Conservation (phyloP, 1,140 invertebrate species). For the Marisa cornuarietis region DNA sequence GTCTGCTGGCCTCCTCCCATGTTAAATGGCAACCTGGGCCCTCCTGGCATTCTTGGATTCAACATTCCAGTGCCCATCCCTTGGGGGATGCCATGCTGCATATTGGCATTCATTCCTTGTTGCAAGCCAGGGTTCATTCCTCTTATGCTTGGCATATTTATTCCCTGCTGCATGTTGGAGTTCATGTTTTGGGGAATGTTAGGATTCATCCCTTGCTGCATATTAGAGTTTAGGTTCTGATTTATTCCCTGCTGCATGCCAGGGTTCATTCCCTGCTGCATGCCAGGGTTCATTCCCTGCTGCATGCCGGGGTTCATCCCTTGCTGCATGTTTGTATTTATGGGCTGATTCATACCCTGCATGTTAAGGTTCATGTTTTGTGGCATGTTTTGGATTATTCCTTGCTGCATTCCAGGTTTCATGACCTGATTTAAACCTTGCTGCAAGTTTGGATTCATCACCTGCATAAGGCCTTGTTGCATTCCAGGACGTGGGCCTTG, state of each 20-base stretch:
- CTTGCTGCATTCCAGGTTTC: conserved; percentile 10
- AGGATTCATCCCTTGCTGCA: conserved; percentile 8
- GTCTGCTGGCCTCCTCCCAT: conserved; percentile 17
- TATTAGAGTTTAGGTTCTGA: background rate
- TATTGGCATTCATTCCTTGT: background rate
- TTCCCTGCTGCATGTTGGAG: conserved; percentile 4
- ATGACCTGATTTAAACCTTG: conserved; percentile 1
- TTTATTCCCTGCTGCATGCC: conserved; percentile 14
- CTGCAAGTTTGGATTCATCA: conserved; percentile 18
- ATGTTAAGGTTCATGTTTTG: conserved; percentile 5
- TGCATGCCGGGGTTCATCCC: conserved; percentile 17
- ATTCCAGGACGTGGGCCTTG: background rate
- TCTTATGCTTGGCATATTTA: background rate
- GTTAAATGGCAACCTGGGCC: background rate
- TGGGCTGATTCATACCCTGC: conserved; percentile 3
- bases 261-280: conserved; percentile 19
- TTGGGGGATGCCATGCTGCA: background rate
- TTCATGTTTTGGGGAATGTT: background rate
- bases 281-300: conserved; percentile 11
- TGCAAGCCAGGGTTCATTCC: conserved; percentile 11
- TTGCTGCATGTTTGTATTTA: conserved; percentile 16
- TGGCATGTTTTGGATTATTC: background rate
- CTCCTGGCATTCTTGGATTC: conserved; percentile 11
- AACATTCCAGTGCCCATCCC: conserved; percentile 11
- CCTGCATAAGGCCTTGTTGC: background rate